Base-by-base conservation (phyloP, 2,888 invertebrate genomes). In the Polydrusus pterygomalis region DNA sequence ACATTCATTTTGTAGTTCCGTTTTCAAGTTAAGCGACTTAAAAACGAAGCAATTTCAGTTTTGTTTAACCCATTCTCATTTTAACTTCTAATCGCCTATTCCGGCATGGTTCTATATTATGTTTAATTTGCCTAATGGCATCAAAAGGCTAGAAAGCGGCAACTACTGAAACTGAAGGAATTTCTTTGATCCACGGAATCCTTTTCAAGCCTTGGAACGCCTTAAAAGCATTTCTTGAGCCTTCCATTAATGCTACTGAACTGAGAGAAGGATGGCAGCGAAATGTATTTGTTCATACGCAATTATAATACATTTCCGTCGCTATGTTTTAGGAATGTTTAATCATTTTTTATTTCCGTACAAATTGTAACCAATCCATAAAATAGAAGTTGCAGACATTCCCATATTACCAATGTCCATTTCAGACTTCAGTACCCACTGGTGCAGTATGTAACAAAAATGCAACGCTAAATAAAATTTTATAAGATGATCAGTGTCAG, bases 121-220 rank as follows among this genome's bases (percentile, higher is more conserved):
- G 34, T 58, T 38, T 58, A 58, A 58, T 58, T 58, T 58, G 34
- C 34, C 13, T 58, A 38, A 58, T 58, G 58, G 58, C 58, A 58
- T 38, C 58, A 58, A 58, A 34, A 34, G 34, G 34, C 34, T 34
- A 34, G 34, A 25, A 25, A 54, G 54, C 54, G 54, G 54, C 25
- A 54, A 34, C 34, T 34, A 58, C 58, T 58, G 10, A 58, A 38
- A 58, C 15, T 58, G 38, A 58, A 58, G 58, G 58, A 58, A 58
- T 58, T 58, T 58, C 58, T 58, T 58, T 58, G 58, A 58, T 58
- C 54, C 54, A 7, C n/a, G 25, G 30, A 54, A 54, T 54, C 54
- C 54, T 20, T 54, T 54, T 30, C 54, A 54, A 54, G 25, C n/a
- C 54, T 54, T 54, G 15, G 34, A 58, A 58, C 38, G 38, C 34